Conservation (phyloP, 2,888 invertebrate species). For the Hoplodrina blanda region DNA sequence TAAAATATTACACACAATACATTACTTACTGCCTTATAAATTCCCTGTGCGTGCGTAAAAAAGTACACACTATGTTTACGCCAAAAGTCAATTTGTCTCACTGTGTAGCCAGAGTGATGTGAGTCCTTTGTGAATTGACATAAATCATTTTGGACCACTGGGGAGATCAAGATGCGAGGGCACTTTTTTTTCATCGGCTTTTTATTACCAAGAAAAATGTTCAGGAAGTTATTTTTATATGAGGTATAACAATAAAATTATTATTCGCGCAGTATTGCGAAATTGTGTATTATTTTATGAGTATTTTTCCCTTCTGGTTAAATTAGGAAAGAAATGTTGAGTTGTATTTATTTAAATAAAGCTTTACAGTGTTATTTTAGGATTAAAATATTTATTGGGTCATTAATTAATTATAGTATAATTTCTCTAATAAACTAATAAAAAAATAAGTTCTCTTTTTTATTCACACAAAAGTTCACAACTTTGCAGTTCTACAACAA, state of each 20-base stretch:
- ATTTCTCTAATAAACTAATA: no score
- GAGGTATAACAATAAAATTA: not conserved
- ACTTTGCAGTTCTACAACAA: constrained; percentile 29
- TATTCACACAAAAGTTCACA: constrained; percentile 17
- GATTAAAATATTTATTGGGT: no score
- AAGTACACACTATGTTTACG: constrained; percentile 66
- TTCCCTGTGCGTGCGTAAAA: constrained; percentile 66
- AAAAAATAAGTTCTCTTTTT: no score
- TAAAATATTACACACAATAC: constrained; percentile 59
- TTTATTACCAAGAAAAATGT: constrained; percentile 40
- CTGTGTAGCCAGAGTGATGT: constrained; percentile 62
- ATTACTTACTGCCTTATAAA: constrained; percentile 60
- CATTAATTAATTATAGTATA: no score
- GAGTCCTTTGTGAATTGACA: constrained; percentile 58
- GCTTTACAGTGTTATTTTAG: no score
- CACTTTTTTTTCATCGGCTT: constrained; percentile 51
- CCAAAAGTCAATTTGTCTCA: constrained; percentile 70
- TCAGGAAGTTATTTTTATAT: constrained; percentile 23
- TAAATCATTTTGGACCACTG: constrained; percentile 61
- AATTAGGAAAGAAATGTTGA: not conserved
- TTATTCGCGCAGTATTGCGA: not conserved
- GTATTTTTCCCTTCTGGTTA: not conserved
- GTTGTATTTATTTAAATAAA: not conserved
- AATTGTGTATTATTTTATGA: not conserved
- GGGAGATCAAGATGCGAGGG: constrained; percentile 50